Base-by-base conservation (phyloP, 2,113 vertebrate species). In the Paraplagusia blochii region DNA sequence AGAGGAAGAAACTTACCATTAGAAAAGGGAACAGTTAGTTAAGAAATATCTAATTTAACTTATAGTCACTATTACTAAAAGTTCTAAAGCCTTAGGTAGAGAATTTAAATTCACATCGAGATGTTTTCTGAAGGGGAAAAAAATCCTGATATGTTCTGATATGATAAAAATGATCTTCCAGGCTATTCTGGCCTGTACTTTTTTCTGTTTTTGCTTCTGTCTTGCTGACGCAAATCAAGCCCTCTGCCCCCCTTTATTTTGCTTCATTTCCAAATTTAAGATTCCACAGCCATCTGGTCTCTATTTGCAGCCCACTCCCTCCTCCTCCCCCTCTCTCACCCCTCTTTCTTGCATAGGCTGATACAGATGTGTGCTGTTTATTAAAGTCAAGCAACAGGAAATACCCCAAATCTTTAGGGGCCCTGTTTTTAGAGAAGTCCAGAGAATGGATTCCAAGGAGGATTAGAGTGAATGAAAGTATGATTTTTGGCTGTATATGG, bases 351-450 rank as follows among this genome's bases (percentile, higher is more conserved):
- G 60, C 77, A 84, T 84, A 76, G 87, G 78, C 83, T 72, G 74
- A 88, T 88, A 84, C 88, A 91, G 88, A 91, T 90, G 91, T 89
- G 88, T 66, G 64, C 59, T 88, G 86, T 89, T 90, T 91, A 91
- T 90, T 86, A 89, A 89, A 86, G 85, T 84, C 65, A 66, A 64
- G 87, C 87, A 90, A 88, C 89, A 90, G 90, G 89, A 92, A 91
- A 92, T 92, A 91, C 87, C 82, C 81, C 39, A 84, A 90, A 88
- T 88, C 78, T 88, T 88, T 86, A 58, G 89, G 77, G 89, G 84
- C 85, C 86, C 76, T 68, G 70, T 50, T 55, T 60, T 62, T 63
- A 76, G 42, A 44, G 54, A 40, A 47, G 60, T 5, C 3, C 49
- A 55, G 36, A 39, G 52, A 55, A 69, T 15, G 35, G 59, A 59